Percentiles rank a stretch among this genome's conserved stretches.
phyloP scores from a whole-genome alignment of 1,140 invertebrate species.

The Galendromus occidentalis region DNA sequence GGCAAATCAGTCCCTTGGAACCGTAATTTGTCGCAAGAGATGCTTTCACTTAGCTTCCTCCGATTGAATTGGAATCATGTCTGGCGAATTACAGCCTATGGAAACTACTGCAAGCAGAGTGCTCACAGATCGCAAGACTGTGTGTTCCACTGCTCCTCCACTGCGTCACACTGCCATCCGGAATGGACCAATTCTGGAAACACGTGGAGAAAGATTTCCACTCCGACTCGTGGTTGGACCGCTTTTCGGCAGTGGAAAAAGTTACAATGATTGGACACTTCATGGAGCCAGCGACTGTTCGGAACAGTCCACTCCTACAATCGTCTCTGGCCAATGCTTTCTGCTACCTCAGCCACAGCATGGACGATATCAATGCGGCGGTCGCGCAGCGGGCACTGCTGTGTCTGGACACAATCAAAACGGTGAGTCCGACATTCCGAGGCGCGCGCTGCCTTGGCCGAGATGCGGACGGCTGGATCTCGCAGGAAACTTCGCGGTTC shows the following conservation, averaged over 20 bases:
- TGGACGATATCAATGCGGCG: constrained; percentile 84
- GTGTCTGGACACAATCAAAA: constrained; percentile 81
- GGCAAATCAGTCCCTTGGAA: too few species aligned
- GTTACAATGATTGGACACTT: constrained; percentile 77
- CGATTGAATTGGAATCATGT: too few species aligned
- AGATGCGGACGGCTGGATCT: constrained; percentile 6
- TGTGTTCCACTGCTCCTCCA: constrained; percentile 76
- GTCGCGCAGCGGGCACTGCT: constrained; percentile 81
- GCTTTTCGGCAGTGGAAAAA: constrained; percentile 74
- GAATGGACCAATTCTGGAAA: constrained; percentile 82
- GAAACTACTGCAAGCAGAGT: constrained; percentile 73
- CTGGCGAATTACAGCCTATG: constrained; percentile 47
- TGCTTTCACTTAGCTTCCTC: too few species aligned
- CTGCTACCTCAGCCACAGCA: constrained; percentile 81
- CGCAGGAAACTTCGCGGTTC: not conserved
- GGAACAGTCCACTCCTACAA: constrained; percentile 60
- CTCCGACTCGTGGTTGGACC: constrained; percentile 49
- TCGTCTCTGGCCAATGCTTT: constrained; percentile 88
- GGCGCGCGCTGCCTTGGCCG: not conserved
- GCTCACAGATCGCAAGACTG: constrained; percentile 74
- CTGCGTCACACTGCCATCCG: constrained; percentile 73
- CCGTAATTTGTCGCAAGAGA: too few species aligned
- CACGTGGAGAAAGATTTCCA: constrained; percentile 84
- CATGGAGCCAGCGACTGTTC: constrained; percentile 66
- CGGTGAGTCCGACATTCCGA: constrained; percentile 24